Conservation (phyloP, 2,113 vertebrate species). For the Mobula hypostoma region DNA sequence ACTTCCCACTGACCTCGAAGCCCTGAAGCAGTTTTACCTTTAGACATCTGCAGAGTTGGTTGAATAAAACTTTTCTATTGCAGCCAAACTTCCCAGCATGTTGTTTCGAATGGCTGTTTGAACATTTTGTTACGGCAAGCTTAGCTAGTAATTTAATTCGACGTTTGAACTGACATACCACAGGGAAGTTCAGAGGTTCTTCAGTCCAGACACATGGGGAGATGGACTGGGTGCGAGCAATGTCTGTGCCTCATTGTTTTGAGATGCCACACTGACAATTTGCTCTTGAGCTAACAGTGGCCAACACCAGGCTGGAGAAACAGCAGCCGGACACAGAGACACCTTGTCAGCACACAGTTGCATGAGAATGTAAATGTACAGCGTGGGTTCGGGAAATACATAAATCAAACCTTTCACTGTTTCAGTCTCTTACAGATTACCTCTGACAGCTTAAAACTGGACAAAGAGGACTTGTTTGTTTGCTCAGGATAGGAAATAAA, state of each 20-base stretch:
- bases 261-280: too few relatives aligned
- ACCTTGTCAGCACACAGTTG: too few relatives aligned
- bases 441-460: background rate
- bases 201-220: too few relatives aligned
- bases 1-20: background rate
- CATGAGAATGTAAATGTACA: background rate
- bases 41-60: background rate
- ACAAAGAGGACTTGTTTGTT: background rate
- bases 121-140: background rate
- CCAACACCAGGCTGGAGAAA: too few relatives aligned
- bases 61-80: background rate
- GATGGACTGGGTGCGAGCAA: too few relatives aligned
- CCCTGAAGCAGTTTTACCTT: background rate
- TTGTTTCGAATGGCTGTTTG: background rate
- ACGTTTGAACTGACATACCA: background rate
- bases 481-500: background rate
- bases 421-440: background rate
- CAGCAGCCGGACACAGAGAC: too few relatives aligned
- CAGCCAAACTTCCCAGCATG: background rate
- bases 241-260: too few relatives aligned
- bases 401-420: background rate
- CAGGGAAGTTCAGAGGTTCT: too few relatives aligned
- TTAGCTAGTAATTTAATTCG: background rate
- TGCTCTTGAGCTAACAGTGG: too few relatives aligned
- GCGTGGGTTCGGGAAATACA: background rate